These are phyloP conservation scores for Saccostrea echinata DNA, from an alignment of 1,140 invertebrate species.

Conservation along the genomic window DNA sequence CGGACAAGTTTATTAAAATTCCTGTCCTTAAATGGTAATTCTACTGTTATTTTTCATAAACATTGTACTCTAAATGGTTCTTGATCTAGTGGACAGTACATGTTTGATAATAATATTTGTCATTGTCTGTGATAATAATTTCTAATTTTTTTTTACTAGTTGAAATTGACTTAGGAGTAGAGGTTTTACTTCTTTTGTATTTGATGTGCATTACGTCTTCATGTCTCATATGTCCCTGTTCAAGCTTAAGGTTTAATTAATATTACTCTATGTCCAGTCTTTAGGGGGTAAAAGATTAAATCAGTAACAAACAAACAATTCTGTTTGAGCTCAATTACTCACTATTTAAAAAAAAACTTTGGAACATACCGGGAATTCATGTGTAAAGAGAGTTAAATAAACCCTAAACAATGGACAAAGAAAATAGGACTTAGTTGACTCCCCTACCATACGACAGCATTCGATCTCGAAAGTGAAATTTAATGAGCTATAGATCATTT, in stretches of 20 bases:
- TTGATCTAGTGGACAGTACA: not conserved
- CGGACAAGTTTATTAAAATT: not conserved
- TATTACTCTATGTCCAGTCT: not conserved
- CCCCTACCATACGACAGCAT: not conserved
- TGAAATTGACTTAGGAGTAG: too few species aligned
- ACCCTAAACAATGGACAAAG: not conserved
- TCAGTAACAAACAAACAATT: conserved; percentile 16
- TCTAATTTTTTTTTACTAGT: too few species aligned
- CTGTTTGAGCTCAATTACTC: conserved; percentile 1
- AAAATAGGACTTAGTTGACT: not conserved
- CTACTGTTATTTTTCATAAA: not conserved
- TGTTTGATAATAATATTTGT: not conserved
- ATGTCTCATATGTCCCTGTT: not conserved
- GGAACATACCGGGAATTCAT: not conserved
- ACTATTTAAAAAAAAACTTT: not conserved
- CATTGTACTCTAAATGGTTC: not conserved
- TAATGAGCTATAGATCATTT: not conserved
- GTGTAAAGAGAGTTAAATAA: not conserved
- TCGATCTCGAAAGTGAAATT: not conserved
- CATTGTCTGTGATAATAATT: not conserved
- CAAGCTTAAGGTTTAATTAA: not conserved
- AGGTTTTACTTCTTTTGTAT: too few species aligned
- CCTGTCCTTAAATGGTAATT: not conserved
- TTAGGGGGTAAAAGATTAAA: conserved; percentile 12
- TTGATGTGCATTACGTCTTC: too few species aligned